Evolutionary conservation across 1,140 invertebrate genomes (phyloP), one percentile per base, ranked within the genome.

Genomic region (Panagrolaimus sp.): DNA sequence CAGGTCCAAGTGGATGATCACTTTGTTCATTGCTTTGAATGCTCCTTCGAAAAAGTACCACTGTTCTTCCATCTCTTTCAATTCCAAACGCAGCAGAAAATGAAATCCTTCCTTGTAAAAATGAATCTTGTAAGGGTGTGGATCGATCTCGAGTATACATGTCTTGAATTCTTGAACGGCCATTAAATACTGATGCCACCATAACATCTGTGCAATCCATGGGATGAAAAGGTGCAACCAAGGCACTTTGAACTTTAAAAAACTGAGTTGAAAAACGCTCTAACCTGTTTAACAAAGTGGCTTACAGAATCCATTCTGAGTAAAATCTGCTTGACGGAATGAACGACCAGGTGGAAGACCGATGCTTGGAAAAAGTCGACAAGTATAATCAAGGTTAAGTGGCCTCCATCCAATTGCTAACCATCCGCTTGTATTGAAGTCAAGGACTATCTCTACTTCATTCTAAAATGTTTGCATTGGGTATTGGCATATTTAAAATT

Each of bases 101-200:
- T 9, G 74, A 75, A 38, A 78, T 63, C 44, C 78, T 72, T 5
- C 74, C 74, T 38, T 75, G 76, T 5, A 75, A 43, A 23, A 66
- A 63, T 25, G 51, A 47, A 63, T 75, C 74, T 5, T 25, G 23
- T 9, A 75, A 25, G 14, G 74, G 74, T n/a, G 70, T 78, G 9
- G 76, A 78, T 25, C 76, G 46, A 31, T 75, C 74, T 4, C 74
- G 51, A 14, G 74, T 76, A 48, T 75, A 75, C 76, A 75, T 75
- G 31, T 75, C 74, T 57, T 65, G 67, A 7, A 78, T 11, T 38
- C 31, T 2, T n/a, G 25, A 68, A 2, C 31, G 2, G 13, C 66
- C 72, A 16, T 73, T 63, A 8, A 62, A 13, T 11, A 75, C 64
- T 16, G 74, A 73, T 9, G 72, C 74, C 72, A 75, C 75, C 20